phyloP scores from a whole-genome alignment of 2,797 vertebrate genomes.

The Cottoperca gobio region DNA sequence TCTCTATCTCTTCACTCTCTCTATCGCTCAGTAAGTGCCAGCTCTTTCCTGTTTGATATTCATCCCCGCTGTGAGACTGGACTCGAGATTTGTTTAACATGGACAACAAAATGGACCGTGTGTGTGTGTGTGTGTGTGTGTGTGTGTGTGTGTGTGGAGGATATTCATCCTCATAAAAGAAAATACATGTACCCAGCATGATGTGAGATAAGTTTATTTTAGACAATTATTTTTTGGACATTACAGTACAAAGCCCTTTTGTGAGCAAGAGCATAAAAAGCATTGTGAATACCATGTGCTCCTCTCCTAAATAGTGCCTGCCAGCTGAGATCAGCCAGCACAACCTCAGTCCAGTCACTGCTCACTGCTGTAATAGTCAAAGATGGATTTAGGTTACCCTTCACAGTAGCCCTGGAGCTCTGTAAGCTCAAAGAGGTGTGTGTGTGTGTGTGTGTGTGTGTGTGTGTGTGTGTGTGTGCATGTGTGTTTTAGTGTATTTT shows the following conservation, averaged over 20 bases:
- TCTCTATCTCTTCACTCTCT: background rate
- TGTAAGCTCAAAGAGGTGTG: too few relatives aligned
- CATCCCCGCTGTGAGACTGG: constrained; percentile 44
- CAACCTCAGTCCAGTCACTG: constrained; percentile 38
- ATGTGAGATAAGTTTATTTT: constrained; percentile 27
- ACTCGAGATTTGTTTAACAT: constrained; percentile 35
- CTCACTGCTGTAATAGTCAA: constrained; percentile 44
- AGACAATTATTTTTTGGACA: constrained; percentile 12
- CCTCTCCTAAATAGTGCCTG: constrained; percentile 24
- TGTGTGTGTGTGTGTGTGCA: constrained; percentile 7
- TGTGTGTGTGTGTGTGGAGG: background rate
- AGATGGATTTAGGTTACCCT: constrained; percentile 60
- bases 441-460: constrained; percentile 2
- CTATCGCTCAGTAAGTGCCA: constrained; percentile 22
- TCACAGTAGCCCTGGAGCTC: constrained; percentile 18
- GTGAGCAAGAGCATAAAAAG: constrained; percentile 24
- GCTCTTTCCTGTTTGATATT: constrained; percentile 44
- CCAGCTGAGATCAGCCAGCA: constrained; percentile 25
- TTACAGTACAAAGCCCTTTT: constrained; percentile 22
- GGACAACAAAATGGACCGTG: constrained; percentile 23
- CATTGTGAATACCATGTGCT: constrained; percentile 18
- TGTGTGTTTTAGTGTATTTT: constrained; percentile 32
- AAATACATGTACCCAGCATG: constrained; percentile 12
- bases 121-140: background rate
- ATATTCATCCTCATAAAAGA: constrained; percentile 14